A percentile compares a stretch with the other conserved stretches of the same genome.
Evolutionary conservation across 2,888 invertebrate genomes (phyloP).

Genomic region (Ryuthela nishihirai): DNA sequence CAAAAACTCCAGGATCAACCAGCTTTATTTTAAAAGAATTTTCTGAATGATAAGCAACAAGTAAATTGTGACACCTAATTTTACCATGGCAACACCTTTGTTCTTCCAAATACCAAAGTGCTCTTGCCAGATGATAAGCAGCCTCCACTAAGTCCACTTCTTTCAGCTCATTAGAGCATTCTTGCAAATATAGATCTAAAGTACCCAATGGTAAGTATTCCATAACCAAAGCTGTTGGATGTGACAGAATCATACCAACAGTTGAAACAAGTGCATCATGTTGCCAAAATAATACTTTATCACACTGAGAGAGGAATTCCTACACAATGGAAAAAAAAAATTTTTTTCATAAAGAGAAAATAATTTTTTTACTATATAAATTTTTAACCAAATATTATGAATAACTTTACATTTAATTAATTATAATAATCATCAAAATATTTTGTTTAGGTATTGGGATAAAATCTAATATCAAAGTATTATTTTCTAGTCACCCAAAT

Average conservation of each 20-base stretch:
- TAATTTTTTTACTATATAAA: no score
- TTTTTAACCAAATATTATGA: no score
- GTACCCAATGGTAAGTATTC: slow-evolving; percentile 76
- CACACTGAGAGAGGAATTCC: slow-evolving; percentile 32
- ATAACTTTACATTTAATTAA: no score
- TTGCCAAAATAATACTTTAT: slow-evolving; percentile 55
- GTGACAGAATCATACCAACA: slow-evolving; percentile 65
- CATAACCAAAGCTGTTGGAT: slow-evolving; percentile 73
- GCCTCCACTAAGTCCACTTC: slow-evolving; percentile 73
- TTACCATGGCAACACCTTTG: slow-evolving; percentile 77
- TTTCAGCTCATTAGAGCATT: slow-evolving; percentile 47
- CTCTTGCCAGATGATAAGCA: slow-evolving; percentile 73
- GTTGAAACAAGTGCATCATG: slow-evolving; percentile 71
- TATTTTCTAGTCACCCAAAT: no score
- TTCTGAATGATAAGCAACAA: slow-evolving; percentile 70
- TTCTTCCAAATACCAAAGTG: slow-evolving; percentile 80
- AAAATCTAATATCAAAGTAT: no score
- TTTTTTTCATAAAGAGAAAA: no score
- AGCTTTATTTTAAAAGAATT: slow-evolving; percentile 71
- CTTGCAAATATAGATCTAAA: slow-evolving; percentile 63
- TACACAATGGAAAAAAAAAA: no score
- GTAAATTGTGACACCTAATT: slow-evolving; percentile 74
- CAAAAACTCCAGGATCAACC: slow-evolving; percentile 72
- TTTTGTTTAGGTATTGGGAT: no score
- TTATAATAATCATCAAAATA: no score